phyloP scores from a whole-genome alignment of 2,113 vertebrate species.

The Chlamydotis undulata region DNA sequence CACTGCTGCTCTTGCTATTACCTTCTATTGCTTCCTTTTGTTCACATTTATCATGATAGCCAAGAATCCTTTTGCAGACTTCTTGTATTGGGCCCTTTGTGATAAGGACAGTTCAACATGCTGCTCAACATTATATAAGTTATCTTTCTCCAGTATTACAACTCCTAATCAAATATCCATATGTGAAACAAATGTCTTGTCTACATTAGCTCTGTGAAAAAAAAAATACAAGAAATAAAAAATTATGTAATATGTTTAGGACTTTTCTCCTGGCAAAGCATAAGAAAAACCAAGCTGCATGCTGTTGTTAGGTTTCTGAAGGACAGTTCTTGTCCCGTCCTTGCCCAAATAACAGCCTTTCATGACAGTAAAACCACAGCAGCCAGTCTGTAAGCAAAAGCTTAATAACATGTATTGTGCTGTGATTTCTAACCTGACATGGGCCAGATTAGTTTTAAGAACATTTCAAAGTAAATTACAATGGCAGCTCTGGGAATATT shows the following conservation, averaged over 20 bases:
- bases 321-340: slow-evolving; percentile 22
- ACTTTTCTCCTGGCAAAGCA: not conserved
- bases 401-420: slow-evolving; percentile 22
- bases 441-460: slow-evolving; percentile 44
- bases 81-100: not conserved
- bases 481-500: not conserved
- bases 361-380: slow-evolving; percentile 23
- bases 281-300: not conserved
- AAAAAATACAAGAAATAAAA: not conserved
- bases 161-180: not conserved
- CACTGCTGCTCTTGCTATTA: not conserved
- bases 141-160: not conserved
- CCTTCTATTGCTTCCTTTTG: not conserved
- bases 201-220: not conserved
- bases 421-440: slow-evolving; percentile 22
- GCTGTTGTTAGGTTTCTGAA: not conserved
- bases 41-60: not conserved
- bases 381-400: not conserved
- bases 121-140: not conserved
- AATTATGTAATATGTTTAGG: not conserved
- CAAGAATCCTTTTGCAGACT: not conserved
- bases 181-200: not conserved
- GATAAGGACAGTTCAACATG: not conserved
- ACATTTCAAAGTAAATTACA: slow-evolving; percentile 41
- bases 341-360: slow-evolving; percentile 45